phyloP scores from a whole-genome alignment of 2,113 vertebrate genomes.

The Oceanites oceanicus region DNA sequence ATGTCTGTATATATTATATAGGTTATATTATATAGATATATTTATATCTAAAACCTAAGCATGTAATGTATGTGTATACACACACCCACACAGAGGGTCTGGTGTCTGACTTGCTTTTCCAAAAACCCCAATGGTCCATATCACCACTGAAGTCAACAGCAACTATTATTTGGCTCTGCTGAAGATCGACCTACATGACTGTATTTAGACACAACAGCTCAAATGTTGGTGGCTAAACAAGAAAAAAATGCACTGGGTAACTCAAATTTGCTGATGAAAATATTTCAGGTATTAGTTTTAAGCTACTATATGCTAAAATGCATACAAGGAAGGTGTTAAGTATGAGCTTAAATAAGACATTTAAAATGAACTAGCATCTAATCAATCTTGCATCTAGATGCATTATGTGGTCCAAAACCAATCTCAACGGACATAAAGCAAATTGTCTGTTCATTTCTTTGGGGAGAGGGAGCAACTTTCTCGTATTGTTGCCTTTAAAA shows the following conservation, averaged over 20 bases:
- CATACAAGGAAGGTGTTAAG: neutral
- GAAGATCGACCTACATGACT: neutral
- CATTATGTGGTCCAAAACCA: neutral
- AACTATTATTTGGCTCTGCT: neutral
- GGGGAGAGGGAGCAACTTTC: neutral
- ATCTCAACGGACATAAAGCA: neutral
- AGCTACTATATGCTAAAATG: neutral
- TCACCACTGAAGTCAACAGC: neutral
- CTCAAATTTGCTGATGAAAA: neutral
- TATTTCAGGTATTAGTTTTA: neutral
- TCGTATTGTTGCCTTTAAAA: neutral
- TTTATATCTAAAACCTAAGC: neutral
- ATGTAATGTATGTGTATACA: fast-evolving
- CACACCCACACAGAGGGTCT: neutral
- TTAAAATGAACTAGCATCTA: neutral
- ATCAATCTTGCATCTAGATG: neutral
- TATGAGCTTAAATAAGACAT: neutral
- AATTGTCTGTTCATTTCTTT: neutral
- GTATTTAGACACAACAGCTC: neutral
- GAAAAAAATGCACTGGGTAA: neutral
- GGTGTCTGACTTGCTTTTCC: neutral
- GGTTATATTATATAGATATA: too few relatives aligned
- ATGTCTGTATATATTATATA: too few relatives aligned
- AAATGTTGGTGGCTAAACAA: neutral
- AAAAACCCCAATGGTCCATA: neutral